Conservation (phyloP, 2,888 invertebrate species). For the Antheraea yamamai region DNA sequence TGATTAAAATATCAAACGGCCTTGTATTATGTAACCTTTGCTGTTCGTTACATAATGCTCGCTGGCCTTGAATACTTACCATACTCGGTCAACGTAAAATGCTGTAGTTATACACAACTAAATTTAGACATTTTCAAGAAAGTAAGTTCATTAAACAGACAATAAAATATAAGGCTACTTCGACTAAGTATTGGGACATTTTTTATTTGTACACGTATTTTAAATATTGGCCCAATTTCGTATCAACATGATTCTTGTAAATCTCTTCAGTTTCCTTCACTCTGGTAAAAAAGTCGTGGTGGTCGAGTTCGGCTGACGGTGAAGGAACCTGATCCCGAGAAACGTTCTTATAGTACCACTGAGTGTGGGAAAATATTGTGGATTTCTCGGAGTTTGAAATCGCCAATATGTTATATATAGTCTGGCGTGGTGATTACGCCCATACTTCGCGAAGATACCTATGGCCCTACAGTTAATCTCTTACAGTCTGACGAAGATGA, state of each 20-base stretch:
- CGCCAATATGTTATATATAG: too few relatives aligned
- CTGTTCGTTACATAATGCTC: constrained; percentile 35
- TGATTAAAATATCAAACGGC: constrained; percentile 29
- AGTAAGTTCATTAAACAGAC: not conserved
- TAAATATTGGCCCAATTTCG: not conserved
- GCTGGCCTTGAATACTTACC: constrained; percentile 32
- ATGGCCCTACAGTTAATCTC: too few relatives aligned
- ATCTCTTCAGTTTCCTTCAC: not conserved
- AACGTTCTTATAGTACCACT: too few relatives aligned
- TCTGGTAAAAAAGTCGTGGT: not conserved
- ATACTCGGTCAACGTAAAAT: constrained; percentile 16
- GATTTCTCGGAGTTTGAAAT: too few relatives aligned
- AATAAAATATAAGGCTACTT: not conserved
- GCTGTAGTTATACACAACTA: constrained; percentile 8
- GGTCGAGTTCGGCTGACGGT: too few relatives aligned
- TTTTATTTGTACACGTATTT: not conserved
- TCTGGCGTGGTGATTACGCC: too few relatives aligned
- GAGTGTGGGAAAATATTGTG: too few relatives aligned
- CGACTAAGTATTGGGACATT: not conserved
- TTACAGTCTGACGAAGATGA: too few relatives aligned
- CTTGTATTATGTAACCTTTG: constrained; percentile 32
- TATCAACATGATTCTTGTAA: not conserved
- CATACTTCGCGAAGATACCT: too few relatives aligned
- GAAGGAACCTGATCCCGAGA: too few relatives aligned
- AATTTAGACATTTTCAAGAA: not conserved